A percentile compares a stretch with the other conserved stretches of the same genome.
These are phyloP conservation scores for Columba livia DNA, from an alignment of 2,113 vertebrate species.

Conservation along the genomic window DNA sequence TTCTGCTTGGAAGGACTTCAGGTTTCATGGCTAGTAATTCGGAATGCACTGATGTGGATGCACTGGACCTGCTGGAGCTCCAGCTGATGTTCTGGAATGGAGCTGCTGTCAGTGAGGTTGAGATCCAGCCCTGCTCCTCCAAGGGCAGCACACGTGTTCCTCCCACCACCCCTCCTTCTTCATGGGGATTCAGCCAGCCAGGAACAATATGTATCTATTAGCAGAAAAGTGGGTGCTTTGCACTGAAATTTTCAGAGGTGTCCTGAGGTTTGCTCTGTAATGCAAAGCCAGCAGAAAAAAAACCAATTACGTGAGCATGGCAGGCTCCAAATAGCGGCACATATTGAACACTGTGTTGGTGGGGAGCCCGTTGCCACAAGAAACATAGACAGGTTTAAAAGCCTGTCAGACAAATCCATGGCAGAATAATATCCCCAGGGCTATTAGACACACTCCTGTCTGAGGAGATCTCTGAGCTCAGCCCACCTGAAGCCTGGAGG, in stretches of 20 bases:
- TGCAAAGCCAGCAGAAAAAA: not conserved
- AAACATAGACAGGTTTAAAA: not conserved
- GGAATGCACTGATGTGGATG: not conserved
- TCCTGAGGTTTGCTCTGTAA: not conserved
- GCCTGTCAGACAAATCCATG: not conserved
- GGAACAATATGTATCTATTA: not conserved
- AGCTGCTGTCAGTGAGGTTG: not conserved
- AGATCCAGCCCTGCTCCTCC: not conserved
- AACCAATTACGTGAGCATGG: not conserved
- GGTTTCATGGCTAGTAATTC: not conserved
- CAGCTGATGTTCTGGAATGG: not conserved
- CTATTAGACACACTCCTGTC: not conserved
- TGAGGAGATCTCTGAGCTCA: not conserved
- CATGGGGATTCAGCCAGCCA: not conserved
- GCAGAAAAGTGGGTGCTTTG: not conserved
- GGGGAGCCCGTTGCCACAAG: not conserved
- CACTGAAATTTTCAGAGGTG: not conserved
- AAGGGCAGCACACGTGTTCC: not conserved
- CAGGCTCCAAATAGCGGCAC: not conserved
- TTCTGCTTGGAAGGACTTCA: not conserved
- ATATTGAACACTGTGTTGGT: not conserved
- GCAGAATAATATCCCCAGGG: not conserved
- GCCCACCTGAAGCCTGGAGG: not conserved
- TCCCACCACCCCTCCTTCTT: too few relatives aligned
- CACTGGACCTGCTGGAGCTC: not conserved